Percentiles rank a stretch among this genome's conserved stretches.
Evolutionary conservation across 2,113 vertebrate species (phyloP).

Genomic region (Apus apus): DNA sequence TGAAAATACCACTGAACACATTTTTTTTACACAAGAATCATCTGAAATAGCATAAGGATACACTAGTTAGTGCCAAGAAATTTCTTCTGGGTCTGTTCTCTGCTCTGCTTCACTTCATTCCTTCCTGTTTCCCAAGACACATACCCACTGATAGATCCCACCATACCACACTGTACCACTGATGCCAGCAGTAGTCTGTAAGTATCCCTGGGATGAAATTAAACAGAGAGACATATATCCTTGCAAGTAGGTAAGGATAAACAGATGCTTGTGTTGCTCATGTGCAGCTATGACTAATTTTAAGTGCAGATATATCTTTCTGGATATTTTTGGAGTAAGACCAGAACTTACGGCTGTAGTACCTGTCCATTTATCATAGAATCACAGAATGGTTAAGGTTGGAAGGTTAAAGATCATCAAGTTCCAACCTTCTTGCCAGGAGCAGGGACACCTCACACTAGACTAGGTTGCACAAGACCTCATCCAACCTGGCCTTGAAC

Average conservation of each 20-base stretch:
- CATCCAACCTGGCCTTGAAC: too few relatives aligned
- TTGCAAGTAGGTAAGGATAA: background rate
- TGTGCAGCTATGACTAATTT: background rate
- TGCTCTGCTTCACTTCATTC: background rate
- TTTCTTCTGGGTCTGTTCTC: background rate
- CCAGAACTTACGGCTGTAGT: rapidly evolving
- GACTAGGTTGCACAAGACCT: too few relatives aligned
- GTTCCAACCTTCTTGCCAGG: too few relatives aligned
- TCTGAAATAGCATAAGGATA: background rate
- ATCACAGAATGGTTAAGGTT: too few relatives aligned
- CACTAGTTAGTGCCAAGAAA: background rate
- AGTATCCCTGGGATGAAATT: background rate
- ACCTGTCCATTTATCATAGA: too few relatives aligned
- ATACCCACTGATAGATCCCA: background rate
- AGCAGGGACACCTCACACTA: too few relatives aligned
- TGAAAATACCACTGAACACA: background rate
- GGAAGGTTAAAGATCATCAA: too few relatives aligned
- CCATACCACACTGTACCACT: too few relatives aligned
- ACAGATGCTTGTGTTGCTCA: background rate
- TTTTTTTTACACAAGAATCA: background rate
- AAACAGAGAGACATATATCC: background rate
- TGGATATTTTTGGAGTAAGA: background rate
- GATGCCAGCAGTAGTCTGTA: background rate
- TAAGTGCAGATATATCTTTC: background rate
- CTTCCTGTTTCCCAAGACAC: background rate